Evolutionary conservation across 1,140 invertebrate genomes (phyloP), one percentile per base, ranked within the genome.

Genomic region (Leptinotarsa lineolata): DNA sequence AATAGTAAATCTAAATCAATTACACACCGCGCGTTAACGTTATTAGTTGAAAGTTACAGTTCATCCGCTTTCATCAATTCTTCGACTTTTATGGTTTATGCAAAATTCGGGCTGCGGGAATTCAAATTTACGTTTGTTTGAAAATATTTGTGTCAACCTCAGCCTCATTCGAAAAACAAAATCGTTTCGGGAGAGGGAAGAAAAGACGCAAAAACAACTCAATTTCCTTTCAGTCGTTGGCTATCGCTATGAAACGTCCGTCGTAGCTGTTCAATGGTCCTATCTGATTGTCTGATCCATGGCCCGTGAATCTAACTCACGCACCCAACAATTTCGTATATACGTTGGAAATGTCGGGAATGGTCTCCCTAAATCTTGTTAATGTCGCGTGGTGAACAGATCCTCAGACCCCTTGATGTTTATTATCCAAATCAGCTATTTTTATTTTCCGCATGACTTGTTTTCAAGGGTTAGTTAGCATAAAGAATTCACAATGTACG

Each of bases 221-320:
- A 54, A 54, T 54, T 2, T 18, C 48, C 48, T 54, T 54, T 18
- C 48, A 54, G 48, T 39, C 30, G 30, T 39, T 39, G 30, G n/a
- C 6, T 54, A 54, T 54, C 48, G 48, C 48, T 13, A 54, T 54
- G 48, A 54, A 18, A 54, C 16, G 0, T 54, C 48, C 48, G 15
- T 54, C 48, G 48, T 54, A 54, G 16, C 75, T 72, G 70, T 76
- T 74, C 73, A 70, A 74, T 74, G 73, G 30, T 18, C 48, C 75
- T 46, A 76, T 74, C 72, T 70, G 75, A 76, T 76, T 76, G 71
- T 72, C 59, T 63, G 22, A 45, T 61, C 54, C 59, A 64, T 46
- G 60, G 58, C 8, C 65, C 46, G 15, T 46, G 67, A 22, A 12
- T 46, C n/a, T 67, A 45, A 46, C 67, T 70, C 21, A 21, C 16